phyloP scores from a whole-genome alignment of 2,797 vertebrate genomes.

The Acridotheres tristis region DNA sequence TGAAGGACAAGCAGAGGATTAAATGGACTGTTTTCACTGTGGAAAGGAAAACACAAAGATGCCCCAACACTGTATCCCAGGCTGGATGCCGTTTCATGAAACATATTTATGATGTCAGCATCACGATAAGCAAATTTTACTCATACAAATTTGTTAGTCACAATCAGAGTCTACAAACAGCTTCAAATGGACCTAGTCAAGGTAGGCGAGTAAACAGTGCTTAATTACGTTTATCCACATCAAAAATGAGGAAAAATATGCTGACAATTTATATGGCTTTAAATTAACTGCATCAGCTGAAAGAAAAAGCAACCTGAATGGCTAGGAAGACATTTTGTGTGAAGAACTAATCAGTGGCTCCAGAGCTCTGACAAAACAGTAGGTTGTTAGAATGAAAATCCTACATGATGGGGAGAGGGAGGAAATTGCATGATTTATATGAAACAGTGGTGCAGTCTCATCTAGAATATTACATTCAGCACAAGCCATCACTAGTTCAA shows the following conservation, averaged over 20 bases:
- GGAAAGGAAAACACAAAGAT: neutral
- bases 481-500: slow-evolving; percentile 19
- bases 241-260: neutral
- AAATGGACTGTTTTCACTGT: neutral
- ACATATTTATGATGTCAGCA: neutral
- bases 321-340: neutral
- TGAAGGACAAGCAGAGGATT: neutral
- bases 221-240: neutral
- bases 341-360: neutral
- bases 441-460: neutral
- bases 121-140: neutral
- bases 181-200: neutral
- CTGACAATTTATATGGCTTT: neutral
- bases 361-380: neutral
- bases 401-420: neutral
- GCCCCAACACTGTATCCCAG: neutral
- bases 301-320: neutral
- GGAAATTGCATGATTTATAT: neutral
- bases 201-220: neutral
- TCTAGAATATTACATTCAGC: neutral
- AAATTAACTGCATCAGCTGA: neutral
- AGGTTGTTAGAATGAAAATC: slow-evolving; percentile 2
- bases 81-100: neutral
- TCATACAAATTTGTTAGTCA: neutral
- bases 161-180: neutral